phyloP scores from a whole-genome alignment of 1,140 invertebrate genomes.

The Episyrphus balteatus region DNA sequence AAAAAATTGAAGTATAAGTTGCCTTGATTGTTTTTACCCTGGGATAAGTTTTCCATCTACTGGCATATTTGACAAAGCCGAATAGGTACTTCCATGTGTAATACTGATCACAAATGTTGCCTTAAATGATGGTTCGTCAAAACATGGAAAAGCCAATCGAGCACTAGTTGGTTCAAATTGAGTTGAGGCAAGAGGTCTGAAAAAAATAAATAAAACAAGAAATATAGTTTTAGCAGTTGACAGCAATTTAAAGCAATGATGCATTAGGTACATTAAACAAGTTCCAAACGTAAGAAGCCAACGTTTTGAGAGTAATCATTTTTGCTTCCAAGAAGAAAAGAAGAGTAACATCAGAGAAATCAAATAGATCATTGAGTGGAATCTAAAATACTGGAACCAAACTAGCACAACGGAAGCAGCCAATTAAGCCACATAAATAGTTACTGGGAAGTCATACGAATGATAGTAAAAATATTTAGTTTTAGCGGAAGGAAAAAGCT shows the following conservation, averaged over 20 bases:
- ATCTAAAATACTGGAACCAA: too few species aligned
- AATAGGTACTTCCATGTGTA: conserved; percentile 40
- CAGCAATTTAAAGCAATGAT: neutral
- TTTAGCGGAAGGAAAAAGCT: too few species aligned
- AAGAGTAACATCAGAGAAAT: too few species aligned
- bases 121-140: conserved; percentile 78
- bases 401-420: too few species aligned
- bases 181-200: conserved; percentile 58
- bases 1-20: too few species aligned
- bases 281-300: neutral
- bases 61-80: conserved; percentile 48
- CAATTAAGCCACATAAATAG: too few species aligned
- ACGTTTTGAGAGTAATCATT: neutral
- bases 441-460: too few species aligned
- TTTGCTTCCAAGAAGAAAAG: too few species aligned
- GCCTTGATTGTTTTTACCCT: too few species aligned
- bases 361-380: too few species aligned
- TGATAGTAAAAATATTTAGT: too few species aligned
- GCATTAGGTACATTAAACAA: neutral
- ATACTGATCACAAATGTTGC: conserved; percentile 54
- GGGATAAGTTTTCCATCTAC: conserved; percentile 10
- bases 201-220: conserved; percentile 10
- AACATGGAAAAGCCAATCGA: conserved; percentile 74
- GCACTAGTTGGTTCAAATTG: conserved; percentile 74
- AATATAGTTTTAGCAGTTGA: too few species aligned